These are phyloP conservation scores for Xiphophorus couchianus DNA, from an alignment of 2,113 vertebrate genomes.

Conservation along the genomic window DNA sequence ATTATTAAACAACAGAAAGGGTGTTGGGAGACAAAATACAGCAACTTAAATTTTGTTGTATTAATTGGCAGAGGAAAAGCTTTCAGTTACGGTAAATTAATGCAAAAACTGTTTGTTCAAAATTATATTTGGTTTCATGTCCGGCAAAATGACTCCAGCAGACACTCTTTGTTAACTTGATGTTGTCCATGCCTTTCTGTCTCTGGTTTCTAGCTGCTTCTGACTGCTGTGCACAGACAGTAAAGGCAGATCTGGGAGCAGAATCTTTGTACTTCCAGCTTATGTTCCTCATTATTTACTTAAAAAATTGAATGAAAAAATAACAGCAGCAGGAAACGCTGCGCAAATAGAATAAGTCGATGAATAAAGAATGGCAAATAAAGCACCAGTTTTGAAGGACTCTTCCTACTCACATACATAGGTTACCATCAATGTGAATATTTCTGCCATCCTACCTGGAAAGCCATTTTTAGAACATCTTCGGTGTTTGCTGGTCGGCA, in stretches of 20 bases:
- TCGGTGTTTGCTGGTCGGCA: conserved; percentile 95
- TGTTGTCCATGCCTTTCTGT: conserved; percentile 39
- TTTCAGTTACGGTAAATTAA: conserved; percentile 3
- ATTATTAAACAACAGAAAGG: background rate
- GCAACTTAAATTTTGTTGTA: background rate
- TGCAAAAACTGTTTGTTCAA: conserved; percentile 14
- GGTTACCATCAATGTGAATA: background rate
- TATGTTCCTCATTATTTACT: background rate
- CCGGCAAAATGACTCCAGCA: conserved; percentile 33
- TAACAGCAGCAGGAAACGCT: background rate
- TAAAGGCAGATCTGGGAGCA: background rate
- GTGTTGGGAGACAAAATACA: background rate
- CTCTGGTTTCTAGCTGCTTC: conserved; percentile 36
- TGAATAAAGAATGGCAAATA: background rate
- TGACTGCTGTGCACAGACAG: conserved; percentile 17
- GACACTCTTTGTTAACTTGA: conserved; percentile 54
- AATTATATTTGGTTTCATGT: conserved; percentile 31
- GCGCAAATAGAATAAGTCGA: background rate
- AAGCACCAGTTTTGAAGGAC: background rate
- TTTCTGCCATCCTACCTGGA: conserved; percentile 80
- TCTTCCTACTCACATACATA: background rate
- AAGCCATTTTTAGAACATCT: conserved; percentile 92
- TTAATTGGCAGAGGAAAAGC: background rate
- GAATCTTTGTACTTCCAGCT: background rate
- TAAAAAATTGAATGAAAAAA: background rate